Evolutionary conservation across 1,140 invertebrate genomes (phyloP).

Genomic region (Aphidius ervi): DNA sequence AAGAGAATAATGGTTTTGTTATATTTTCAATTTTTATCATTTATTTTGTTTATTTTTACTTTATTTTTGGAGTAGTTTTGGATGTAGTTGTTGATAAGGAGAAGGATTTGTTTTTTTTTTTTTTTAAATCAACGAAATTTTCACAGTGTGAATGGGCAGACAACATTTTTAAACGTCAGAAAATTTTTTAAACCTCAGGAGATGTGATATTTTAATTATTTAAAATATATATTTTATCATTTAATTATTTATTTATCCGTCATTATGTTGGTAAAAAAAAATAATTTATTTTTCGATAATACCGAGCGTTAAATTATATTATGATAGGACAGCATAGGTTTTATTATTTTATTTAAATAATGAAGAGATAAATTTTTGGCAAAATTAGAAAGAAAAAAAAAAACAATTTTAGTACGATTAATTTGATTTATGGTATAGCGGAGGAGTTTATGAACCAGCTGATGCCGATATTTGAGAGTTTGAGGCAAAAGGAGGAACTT

Average conservation of each 20-base stretch:
- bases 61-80: constrained; percentile 14
- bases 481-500: constrained; percentile 80
- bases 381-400: constrained; percentile 4
- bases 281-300: neutral
- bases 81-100: neutral
- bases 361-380: neutral
- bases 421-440: constrained; percentile 61
- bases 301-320: too few relatives aligned
- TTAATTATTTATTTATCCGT: neutral
- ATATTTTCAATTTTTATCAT: constrained; percentile 3
- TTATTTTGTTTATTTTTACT: constrained; percentile 3
- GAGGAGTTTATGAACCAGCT: constrained; percentile 89
- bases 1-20: too few relatives aligned
- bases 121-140: too few relatives aligned
- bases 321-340: too few relatives aligned
- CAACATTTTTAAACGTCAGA: neutral
- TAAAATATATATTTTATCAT: neutral
- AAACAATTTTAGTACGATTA: constrained; percentile 34
- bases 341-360: neutral
- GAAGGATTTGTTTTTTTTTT: too few relatives aligned
- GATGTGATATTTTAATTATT: constrained; percentile 41
- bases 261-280: neutral
- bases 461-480: constrained; percentile 89
- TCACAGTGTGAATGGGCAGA: neutral
- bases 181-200: constrained; percentile 44